Evolutionary conservation across 2,113 vertebrate genomes (phyloP), one percentile per base, ranked within the genome.

Genomic region (Ranitomeya variabilis): DNA sequence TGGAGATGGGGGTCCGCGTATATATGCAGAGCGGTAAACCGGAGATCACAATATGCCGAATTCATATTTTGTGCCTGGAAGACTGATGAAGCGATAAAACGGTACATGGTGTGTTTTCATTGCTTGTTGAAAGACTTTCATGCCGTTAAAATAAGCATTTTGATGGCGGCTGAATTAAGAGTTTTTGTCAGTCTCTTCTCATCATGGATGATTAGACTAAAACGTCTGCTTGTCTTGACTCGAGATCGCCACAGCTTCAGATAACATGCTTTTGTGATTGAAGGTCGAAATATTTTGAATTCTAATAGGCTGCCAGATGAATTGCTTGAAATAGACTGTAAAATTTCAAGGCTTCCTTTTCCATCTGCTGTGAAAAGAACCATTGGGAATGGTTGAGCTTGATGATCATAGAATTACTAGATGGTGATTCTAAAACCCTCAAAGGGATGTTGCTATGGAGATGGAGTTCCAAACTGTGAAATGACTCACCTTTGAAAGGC

Each of bases 251-350:
- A 96, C 97, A 96, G 97, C 97, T 97, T 96, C 96, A 97, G 97
- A 98, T 99, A 99, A 98, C 97, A 97, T 96, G 96, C 97, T 97
- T 31, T 96, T 92, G 96, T 99, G 98, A 99, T 99, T 99, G 98
- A 99, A 99, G 98, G 98, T 99, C 97, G 98, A 98, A 99, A 99
- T 99, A 99, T 99, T 99, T 99, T 98, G 98, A 99, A 99, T 99
- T 99, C 97, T 99, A 99, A 99, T 99, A 97, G 97, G 97, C 97
- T 95, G 97, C 96, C 95, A 96, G 97, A 99, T 98, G 97, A 99
- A 99, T 99, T 99, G 97, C 97, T 96, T 98, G 97, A 98, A 98
- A 99, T 98, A 98, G 97, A 97, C 97, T 97, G 96, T 96, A 97
- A 97, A 98, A 98, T 97, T 97, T 97, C 95, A 96, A 96, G 96